Evolutionary conservation across 2,797 vertebrate species (phyloP).

Genomic region (Myripristis murdjan): DNA sequence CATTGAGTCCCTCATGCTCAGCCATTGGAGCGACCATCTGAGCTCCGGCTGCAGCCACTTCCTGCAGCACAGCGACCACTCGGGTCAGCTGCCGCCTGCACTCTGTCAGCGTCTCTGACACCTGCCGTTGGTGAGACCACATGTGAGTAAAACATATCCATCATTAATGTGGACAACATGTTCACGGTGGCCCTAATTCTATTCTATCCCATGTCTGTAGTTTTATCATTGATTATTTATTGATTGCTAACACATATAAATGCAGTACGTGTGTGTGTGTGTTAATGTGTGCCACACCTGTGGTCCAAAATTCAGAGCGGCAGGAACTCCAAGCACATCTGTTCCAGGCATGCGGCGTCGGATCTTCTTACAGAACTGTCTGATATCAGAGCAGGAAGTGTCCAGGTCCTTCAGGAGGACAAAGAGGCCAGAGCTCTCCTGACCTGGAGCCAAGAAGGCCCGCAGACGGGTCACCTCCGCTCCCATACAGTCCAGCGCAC

Average conservation of each 20-base stretch:
- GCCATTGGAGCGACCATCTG: conserved; percentile 91
- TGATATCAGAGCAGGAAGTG: conserved; percentile 95
- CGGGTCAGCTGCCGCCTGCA: conserved; percentile 93
- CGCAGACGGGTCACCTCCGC: conserved; percentile 94
- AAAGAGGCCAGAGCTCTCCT: conserved; percentile 89
- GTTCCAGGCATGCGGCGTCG: conserved; percentile 97
- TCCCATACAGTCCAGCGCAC: conserved; percentile 95
- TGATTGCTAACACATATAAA: no score
- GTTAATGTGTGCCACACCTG: conserved; percentile 81
- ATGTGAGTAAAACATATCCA: not conserved
- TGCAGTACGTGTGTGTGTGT: not conserved
- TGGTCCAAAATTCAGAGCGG: conserved; percentile 89
- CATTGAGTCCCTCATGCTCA: conserved; percentile 91
- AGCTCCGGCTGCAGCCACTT: conserved; percentile 92
- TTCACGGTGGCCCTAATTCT: not conserved
- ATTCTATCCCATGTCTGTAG: no score
- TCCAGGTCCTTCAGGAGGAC: conserved; percentile 95
- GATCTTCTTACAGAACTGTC: conserved; percentile 99
- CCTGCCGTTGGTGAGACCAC: conserved; percentile 73
- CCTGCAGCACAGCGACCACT: conserved; percentile 95
- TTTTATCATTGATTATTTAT: no score
- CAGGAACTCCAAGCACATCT: conserved; percentile 92
- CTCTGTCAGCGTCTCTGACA: conserved; percentile 90
- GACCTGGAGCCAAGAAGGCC: conserved; percentile 90
- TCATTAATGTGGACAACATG: not conserved